phyloP scores from a whole-genome alignment of 2,113 vertebrate species.

The Halcyon malimbica region DNA sequence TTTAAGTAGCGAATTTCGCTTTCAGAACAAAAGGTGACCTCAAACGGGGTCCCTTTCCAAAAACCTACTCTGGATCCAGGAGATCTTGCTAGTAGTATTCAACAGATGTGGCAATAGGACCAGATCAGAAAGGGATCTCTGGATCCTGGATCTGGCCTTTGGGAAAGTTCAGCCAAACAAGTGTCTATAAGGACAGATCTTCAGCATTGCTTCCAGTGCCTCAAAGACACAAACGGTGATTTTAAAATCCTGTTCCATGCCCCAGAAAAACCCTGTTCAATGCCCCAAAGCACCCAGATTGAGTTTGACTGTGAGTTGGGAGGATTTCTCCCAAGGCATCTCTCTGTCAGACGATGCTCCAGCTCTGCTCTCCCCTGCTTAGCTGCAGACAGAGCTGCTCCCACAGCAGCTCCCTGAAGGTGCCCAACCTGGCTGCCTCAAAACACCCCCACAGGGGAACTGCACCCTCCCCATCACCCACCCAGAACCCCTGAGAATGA shows the following conservation, averaged over 20 bases:
- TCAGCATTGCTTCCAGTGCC: background rate
- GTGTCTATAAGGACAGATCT: background rate
- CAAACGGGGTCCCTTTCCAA: fast-evolving
- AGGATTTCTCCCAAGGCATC: background rate
- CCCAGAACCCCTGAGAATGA: fast-evolving
- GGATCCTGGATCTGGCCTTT: background rate
- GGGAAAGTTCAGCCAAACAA: background rate
- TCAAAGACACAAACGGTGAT: background rate
- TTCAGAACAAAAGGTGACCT: background rate
- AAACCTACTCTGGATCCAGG: background rate
- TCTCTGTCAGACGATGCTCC: background rate
- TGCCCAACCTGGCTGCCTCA: background rate
- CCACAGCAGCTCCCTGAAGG: background rate
- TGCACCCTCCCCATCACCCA: background rate
- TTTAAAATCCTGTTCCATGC: background rate
- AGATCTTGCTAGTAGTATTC: background rate
- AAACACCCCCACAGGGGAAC: fast-evolving
- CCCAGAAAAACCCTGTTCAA: background rate
- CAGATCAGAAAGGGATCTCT: background rate
- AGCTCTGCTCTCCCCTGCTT: background rate
- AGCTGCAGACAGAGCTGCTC: background rate
- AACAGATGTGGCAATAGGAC: background rate
- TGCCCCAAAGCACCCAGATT: fast-evolving
- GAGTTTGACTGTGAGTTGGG: fast-evolving
- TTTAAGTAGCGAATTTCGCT: background rate